Evolutionary conservation across 1,140 invertebrate species (phyloP), one percentile per base, ranked within the genome.

Genomic region (Laupala kohalensis): DNA sequence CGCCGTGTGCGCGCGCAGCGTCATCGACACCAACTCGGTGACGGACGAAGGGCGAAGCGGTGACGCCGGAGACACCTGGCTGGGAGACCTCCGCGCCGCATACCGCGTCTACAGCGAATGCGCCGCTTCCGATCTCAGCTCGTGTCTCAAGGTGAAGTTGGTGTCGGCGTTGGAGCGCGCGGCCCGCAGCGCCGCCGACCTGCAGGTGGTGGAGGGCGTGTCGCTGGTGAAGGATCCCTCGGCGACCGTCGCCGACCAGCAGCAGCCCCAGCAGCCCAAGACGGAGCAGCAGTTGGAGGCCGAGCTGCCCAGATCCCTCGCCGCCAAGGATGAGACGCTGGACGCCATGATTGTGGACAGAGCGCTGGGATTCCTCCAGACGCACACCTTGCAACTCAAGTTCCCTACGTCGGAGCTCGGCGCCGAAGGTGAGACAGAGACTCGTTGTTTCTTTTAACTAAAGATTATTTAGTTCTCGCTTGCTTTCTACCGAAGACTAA

Each of bases 321-420:
- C 87, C 75, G 88, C 87, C n/a, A 85, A 89, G 72, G 90, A 93
- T 79, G 83, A 87, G 23, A 87, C 88, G 68, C 85, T 92, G 5
- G 89, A 92, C 74, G 85, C 87, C 23, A 84, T 90, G 69, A 81
- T 92, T 30, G 80, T 90, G 25, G 90, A 93, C 75, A 86, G 87
- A 65, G 84, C 90, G 30, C 85, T 87, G 71, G 85, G 87, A 72
- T 92, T 92, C 83, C 83, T 92, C 69, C 87, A 89, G 73, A 89
- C 89, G 69, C 90, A 92, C 79, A 90, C 90, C n/a, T 84, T 92
- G 64, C 90, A 92, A 78, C 86, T 92, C 74, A 90, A 88, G 78
- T 80, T 92, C 19, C 90, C 90, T 25, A n/a, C n/a, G n/a, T 86
- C 89, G 9, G 83, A 92, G 19, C 83, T 92, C 62, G 90, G 90